Base-by-base conservation (phyloP, 2,113 vertebrate species). In the Lamprotornis superbus region DNA sequence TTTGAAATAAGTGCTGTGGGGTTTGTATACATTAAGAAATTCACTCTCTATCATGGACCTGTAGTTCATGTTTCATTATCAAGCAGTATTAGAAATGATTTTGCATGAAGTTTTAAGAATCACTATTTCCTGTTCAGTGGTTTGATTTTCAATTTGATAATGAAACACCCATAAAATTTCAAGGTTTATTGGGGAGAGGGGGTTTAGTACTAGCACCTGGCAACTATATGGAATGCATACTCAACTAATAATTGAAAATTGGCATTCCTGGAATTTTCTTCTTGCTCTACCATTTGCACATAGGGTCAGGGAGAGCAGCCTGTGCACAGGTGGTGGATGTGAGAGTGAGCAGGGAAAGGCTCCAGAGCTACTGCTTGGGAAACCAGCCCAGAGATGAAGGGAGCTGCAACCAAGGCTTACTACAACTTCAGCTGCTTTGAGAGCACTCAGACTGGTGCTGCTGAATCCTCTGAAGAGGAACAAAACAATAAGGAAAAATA, bases 111-210 rank as follows among this genome's bases (percentile, higher is more conserved):
- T n/a, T 83, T 93, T 81, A 74, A 83, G 64, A 78, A 89, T 81
- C 65, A 86, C 44, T 90, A 39, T 90, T 94, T 95, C 88, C 94
- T 70, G 50, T 81, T 92, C 73, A 63, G 63, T 70, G 68, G 74
- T 83, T 94, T 94, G 94, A 63, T 93, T 96, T 90, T 88, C 90
- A 70, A 83, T 80, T 85, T 96, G 71, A 96, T 91, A 88, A 80
- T 74, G 79, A 95, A 96, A 88, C 75, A 90, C 63, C 24, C 82
- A 94, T 93, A 95, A 95, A 94, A 94, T 90, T 67, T 85, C 56
- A 90, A 90, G 79, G 17, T 90, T 90, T 94, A 78, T 27, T 81
- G 80, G 39, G 20, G 76, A 89, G 60, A 67, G 6, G 19, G 63
- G 10, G 22, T 81, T 96, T 92, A 81, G 75, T 69, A 80, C 75